phyloP scores from a whole-genome alignment of 1,140 invertebrate species.

The Solen grandis region DNA sequence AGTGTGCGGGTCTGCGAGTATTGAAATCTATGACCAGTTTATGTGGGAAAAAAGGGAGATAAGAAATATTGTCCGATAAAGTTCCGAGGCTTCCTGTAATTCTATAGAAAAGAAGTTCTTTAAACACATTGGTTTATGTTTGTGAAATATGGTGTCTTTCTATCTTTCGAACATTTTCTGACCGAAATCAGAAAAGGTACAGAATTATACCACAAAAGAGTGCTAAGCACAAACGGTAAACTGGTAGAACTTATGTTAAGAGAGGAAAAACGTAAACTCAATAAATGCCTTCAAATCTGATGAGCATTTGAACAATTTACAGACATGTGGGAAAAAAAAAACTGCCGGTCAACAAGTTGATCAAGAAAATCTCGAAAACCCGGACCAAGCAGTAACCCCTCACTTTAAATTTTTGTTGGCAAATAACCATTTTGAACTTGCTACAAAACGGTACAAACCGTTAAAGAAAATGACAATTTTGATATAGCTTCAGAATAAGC shows the following conservation, averaged over 20 bases:
- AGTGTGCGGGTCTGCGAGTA: too few relatives aligned
- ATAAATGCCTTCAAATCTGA: conserved; percentile 4
- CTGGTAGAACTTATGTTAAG: conserved; percentile 20
- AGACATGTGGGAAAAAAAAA: conserved; percentile 24
- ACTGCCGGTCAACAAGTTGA: background rate
- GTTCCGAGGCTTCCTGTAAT: conserved; percentile 33
- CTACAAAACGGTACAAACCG: conserved; percentile 1
- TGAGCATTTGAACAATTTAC: conserved; percentile 14
- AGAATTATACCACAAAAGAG: conserved; percentile 26
- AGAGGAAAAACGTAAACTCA: conserved; percentile 13
- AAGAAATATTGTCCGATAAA: conserved; percentile 16
- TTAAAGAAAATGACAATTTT: background rate
- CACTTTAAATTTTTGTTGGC: background rate
- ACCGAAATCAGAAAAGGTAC: conserved; percentile 34
- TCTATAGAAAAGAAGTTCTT: conserved; percentile 21
- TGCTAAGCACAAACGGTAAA: conserved; percentile 4
- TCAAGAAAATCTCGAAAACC: background rate
- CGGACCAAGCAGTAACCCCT: too few relatives aligned
- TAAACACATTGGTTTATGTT: conserved; percentile 43
- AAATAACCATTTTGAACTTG: conserved; percentile 31
- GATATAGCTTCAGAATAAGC: background rate
- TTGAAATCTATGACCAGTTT: too few relatives aligned
- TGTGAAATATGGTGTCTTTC: background rate
- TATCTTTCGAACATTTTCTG: conserved; percentile 25
- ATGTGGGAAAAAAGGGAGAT: too few relatives aligned